Percentiles rank a stretch among this genome's conserved stretches.
phyloP scores from a whole-genome alignment of 2,888 invertebrate genomes.

The Sinopyrophorus schimmeli region DNA sequence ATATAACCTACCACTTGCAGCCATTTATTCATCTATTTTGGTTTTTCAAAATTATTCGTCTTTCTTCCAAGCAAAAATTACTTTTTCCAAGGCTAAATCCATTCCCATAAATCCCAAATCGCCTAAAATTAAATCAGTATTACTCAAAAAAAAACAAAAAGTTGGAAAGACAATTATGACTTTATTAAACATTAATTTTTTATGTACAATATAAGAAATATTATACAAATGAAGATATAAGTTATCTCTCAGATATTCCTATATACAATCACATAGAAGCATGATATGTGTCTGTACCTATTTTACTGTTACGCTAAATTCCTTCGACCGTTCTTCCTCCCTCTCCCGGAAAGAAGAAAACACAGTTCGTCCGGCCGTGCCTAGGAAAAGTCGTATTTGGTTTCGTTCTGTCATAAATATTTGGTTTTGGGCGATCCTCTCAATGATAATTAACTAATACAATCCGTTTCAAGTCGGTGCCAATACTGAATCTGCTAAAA shows the following conservation, averaged over 20 bases:
- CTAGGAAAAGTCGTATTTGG: constrained; percentile 25
- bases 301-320: constrained; percentile 7
- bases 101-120: no score
- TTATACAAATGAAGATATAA: constrained; percentile 12
- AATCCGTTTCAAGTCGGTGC: background rate
- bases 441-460: constrained; percentile 8
- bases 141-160: constrained; percentile 1
- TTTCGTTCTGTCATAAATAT: constrained; percentile 23
- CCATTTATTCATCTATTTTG: no score
- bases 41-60: no score
- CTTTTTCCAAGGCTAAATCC: no score
- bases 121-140: background rate
- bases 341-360: no score
- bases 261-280: constrained; percentile 30
- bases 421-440: no score
- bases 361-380: constrained; percentile 2
- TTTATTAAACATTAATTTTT: constrained; percentile 20
- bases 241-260: constrained; percentile 12
- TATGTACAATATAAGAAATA: constrained; percentile 24
- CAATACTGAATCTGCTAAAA: constrained; percentile 21
- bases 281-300: constrained; percentile 27
- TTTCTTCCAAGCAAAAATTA: no score
- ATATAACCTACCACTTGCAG: no score
- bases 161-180: constrained; percentile 5
- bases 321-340: constrained; percentile 3